Base-by-base conservation (phyloP, 1,140 invertebrate species). In the Ceratosolen fusciceps region DNA sequence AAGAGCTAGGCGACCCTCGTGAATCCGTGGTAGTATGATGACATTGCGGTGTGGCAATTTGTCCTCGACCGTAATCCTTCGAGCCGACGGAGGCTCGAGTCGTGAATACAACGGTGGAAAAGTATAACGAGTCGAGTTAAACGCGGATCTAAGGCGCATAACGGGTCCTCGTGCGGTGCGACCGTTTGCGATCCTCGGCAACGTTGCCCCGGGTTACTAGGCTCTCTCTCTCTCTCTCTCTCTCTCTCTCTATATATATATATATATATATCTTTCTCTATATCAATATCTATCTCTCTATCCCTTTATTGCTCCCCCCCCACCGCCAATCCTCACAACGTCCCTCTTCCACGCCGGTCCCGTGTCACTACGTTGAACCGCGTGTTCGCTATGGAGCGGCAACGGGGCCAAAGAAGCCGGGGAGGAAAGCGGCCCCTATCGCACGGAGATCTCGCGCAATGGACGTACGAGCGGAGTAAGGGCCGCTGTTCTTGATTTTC, bases 401-500 rank as follows among this genome's bases (percentile, higher is more conserved):
- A 60, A 60, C n/a, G 8, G 26, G 29, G 26, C 5, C n/a, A 60
- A 4, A 24, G 49, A 60, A 60, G 56, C 24, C 1, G 24, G 3
- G 9, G 26, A 29, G 24, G 2, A 60, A 29, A 60, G 4, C 3
- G 24, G 7, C 8, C 7, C 29, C 3, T 67, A 67, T 37, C 62
- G 34, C 31, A 31, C 24, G 26, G 26, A 24, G 10, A 34, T 43
- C 47, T 72, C 34, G 54, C 70, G 70, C 70, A 72, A 72, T 54
- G 47, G 47, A 7, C 37, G 49, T 21, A 12, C 39, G 16, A 3
- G 14, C 21, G 24, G 49, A n/a, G 26, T 21, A 72, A 31, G 34
- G 14, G 29, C 49, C n/a, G 47, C 49, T 34, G 47, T 26, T 49
- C 16, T 54, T 52, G 39, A 54, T 72, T n/a, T 49, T 54, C 19